Evolutionary conservation across 2,113 vertebrate genomes (phyloP).

Genomic region (Pygoscelis adeliae): DNA sequence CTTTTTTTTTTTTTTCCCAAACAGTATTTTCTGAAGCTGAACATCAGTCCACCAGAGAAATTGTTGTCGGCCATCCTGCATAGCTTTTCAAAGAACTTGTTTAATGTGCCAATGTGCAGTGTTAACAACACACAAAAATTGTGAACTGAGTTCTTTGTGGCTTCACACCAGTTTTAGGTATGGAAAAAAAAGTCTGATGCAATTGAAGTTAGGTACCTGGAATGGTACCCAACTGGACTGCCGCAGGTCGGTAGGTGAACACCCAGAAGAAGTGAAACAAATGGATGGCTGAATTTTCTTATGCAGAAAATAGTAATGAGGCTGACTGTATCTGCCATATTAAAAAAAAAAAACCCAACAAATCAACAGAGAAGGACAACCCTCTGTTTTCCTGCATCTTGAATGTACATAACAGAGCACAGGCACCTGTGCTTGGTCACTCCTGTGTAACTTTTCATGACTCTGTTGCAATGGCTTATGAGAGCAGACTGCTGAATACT

Average conservation of each 20-base stretch:
- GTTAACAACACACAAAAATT: background rate
- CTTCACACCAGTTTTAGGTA: background rate
- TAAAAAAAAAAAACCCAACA: background rate
- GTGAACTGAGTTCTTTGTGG: background rate
- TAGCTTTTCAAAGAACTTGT: background rate
- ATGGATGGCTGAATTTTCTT: background rate
- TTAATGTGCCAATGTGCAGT: background rate
- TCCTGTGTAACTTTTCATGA: background rate
- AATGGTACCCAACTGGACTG: background rate
- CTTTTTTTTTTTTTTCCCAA: background rate
- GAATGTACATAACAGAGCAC: background rate
- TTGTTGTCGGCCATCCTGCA: background rate
- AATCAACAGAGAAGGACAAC: background rate
- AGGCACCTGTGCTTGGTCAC: background rate
- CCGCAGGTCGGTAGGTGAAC: background rate
- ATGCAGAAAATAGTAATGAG: background rate
- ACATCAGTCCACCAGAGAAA: background rate
- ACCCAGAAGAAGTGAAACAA: background rate
- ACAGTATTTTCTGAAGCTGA: background rate
- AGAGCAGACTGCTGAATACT: background rate
- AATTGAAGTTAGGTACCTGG: background rate
- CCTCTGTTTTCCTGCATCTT: background rate
- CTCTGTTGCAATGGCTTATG: background rate
- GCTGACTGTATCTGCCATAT: background rate
- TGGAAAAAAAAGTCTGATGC: background rate